phyloP scores from a whole-genome alignment of 2,888 invertebrate genomes.

The Tachystola acroxantha region DNA sequence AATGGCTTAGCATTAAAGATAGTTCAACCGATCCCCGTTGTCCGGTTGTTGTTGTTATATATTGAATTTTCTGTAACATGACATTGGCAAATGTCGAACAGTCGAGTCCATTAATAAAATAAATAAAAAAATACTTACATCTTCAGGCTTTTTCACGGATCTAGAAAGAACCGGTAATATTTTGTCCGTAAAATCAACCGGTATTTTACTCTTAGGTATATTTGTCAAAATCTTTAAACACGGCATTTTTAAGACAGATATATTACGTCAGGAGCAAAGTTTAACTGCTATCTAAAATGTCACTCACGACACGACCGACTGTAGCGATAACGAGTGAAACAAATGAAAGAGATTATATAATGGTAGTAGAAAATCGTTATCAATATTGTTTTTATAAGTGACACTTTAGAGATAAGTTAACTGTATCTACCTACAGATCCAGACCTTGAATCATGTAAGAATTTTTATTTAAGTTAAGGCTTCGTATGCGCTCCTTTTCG shows the following conservation, averaged over 20 bases:
- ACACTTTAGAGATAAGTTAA: neutral
- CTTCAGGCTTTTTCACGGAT: slow-evolving; percentile 30
- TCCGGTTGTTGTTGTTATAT: too few relatives aligned
- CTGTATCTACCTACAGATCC: neutral
- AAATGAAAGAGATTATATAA: neutral
- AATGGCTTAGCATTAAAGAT: too few relatives aligned
- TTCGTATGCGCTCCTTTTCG: too few relatives aligned
- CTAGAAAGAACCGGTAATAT: slow-evolving; percentile 39
- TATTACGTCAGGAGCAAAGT: too few relatives aligned
- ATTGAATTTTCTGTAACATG: too few relatives aligned
- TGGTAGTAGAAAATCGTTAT: neutral
- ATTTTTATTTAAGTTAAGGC: too few relatives aligned
- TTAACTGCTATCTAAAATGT: slow-evolving; percentile 6
- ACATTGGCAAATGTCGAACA: too few relatives aligned
- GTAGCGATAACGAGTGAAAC: neutral
- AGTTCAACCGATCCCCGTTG: too few relatives aligned
- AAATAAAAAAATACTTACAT: slow-evolving; percentile 37
- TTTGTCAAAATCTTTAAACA: slow-evolving; percentile 53
- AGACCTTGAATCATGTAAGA: too few relatives aligned
- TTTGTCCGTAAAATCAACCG: slow-evolving; percentile 41
- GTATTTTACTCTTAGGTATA: slow-evolving; percentile 38
- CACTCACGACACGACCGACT: slow-evolving; percentile 4
- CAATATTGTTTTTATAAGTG: neutral
- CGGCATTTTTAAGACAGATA: slow-evolving; percentile 48
- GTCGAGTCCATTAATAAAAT: too few relatives aligned